Conservation (phyloP, 53 echinoderm and acorn worm species). For the Apostichopus leukothele region DNA sequence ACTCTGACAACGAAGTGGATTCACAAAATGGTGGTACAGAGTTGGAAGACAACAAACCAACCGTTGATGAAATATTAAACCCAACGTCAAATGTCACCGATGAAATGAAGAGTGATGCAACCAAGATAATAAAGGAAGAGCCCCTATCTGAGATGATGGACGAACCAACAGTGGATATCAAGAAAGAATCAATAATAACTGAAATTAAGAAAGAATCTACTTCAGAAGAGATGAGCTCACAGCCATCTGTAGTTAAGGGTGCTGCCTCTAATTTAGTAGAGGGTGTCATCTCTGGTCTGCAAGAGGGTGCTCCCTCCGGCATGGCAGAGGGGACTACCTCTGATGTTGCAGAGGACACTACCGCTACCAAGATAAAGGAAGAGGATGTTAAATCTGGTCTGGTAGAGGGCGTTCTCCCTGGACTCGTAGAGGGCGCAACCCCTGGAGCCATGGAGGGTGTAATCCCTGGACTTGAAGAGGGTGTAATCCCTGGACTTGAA, state of each 20-base stretch:
- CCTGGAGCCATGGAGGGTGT: neutral
- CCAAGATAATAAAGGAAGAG: too few species aligned
- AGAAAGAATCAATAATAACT: neutral
- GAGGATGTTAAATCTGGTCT: neutral
- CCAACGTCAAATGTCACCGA: neutral
- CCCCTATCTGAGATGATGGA: neutral
- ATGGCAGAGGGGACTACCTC: neutral
- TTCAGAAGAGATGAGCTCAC: neutral
- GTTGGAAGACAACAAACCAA: slow-evolving; percentile 6
- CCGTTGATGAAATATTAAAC: slow-evolving; percentile 30
- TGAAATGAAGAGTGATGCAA: neutral
- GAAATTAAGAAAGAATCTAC: neutral
- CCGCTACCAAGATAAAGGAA: neutral
- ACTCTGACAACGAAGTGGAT: slow-evolving; percentile 1
- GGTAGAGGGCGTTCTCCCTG: neutral
- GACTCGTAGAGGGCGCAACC: neutral
- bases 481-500: neutral
- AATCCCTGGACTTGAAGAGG: neutral
- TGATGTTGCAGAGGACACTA: neutral
- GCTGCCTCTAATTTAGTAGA: neutral
- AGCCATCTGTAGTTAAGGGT: neutral
- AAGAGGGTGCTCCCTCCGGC: neutral
- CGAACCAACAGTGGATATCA: neutral
- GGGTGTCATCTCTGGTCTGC: neutral
- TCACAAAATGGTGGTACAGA: neutral